Percentiles rank a stretch among this genome's conserved stretches.
Conservation (phyloP, 2,888 invertebrate species). For the Pollenia griseotomentosa region DNA sequence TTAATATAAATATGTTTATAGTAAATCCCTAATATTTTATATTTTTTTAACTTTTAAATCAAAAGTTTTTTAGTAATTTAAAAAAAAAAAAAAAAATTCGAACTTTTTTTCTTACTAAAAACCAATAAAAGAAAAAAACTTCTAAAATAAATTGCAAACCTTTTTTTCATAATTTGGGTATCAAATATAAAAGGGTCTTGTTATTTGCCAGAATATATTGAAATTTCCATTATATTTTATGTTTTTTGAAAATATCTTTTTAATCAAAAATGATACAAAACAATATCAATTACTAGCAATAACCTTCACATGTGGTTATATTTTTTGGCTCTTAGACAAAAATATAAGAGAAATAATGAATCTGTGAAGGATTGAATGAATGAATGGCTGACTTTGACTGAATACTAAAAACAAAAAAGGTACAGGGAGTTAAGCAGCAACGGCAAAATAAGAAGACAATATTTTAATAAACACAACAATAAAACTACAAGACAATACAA, state of each 20-base stretch:
- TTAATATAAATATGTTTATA: too few relatives aligned
- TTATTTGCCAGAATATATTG: not conserved
- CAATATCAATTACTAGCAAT: conserved; percentile 4
- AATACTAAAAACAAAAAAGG: conserved; percentile 1
- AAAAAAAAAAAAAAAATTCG: too few relatives aligned
- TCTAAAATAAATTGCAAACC: too few relatives aligned
- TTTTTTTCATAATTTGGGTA: too few relatives aligned
- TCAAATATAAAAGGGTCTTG: too few relatives aligned
- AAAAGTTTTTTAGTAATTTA: too few relatives aligned
- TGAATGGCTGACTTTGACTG: conserved; percentile 4
- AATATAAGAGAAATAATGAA: not conserved
- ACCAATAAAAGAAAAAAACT: too few relatives aligned
- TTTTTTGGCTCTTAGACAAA: conserved; percentile 1
- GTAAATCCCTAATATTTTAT: too few relatives aligned
- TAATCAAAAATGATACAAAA: not conserved
- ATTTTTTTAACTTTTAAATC: too few relatives aligned
- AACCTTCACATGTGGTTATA: conserved; percentile 45
- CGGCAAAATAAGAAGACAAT: not conserved
- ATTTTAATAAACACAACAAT: not conserved
- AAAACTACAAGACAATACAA: not conserved
- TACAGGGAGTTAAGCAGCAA: not conserved
- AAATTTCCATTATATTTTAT: not conserved
- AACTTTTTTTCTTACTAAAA: too few relatives aligned
- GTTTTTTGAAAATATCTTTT: not conserved
- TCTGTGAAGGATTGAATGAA: not conserved